Evolutionary conservation across 2,797 vertebrate genomes (phyloP), one percentile per base, ranked within the genome.

Genomic region (Lithobates pipiens): DNA sequence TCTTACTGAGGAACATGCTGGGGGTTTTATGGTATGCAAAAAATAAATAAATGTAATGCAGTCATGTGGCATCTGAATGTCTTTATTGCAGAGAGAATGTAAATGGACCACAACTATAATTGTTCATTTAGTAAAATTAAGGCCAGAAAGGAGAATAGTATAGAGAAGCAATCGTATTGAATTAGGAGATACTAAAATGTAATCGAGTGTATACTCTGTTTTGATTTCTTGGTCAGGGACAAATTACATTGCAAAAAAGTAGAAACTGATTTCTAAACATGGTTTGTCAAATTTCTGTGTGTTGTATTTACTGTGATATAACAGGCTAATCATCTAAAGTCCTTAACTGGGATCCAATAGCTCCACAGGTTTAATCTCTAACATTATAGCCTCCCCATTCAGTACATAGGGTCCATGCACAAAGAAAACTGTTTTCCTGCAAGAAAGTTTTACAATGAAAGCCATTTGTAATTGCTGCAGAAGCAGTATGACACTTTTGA

Each of bases 1-100:
- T 63, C 29, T 77, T 29, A 61, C 67, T 67, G 10, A 74, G 69
- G 68, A 78, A 78, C 69, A 72, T 46, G 36, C 50, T 82, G 44
- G 61, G 0, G 25, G 42, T 71, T 61, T 70, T 71, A 80, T 34
- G 42, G 39, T n/a, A 71, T 23, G 32, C 5, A 54, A 67, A 50
- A 29, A 29, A 29, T n/a, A 50, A 69, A 70, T 54, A 57, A 34
- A 79, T 21, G 25, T 80, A 72, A 71, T 73, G 25, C 6, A 76
- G n/a, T 27, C 16, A 57, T 42, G 15, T 67, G 10, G 27, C 65
- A 67, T 32, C n/a, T 21, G 10, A 76, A 54, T 32, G 42, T 27
- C 25, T 27, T 50, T 76, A 74, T 46, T 18, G 54, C 36, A 27
- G 42, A 18, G 25, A 29, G 25, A 16, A 76, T 57, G 29, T 76